Evolutionary conservation across 2,797 vertebrate species (phyloP), one percentile per base, ranked within the genome.

Genomic region (Buphagus erythrorhynchus): DNA sequence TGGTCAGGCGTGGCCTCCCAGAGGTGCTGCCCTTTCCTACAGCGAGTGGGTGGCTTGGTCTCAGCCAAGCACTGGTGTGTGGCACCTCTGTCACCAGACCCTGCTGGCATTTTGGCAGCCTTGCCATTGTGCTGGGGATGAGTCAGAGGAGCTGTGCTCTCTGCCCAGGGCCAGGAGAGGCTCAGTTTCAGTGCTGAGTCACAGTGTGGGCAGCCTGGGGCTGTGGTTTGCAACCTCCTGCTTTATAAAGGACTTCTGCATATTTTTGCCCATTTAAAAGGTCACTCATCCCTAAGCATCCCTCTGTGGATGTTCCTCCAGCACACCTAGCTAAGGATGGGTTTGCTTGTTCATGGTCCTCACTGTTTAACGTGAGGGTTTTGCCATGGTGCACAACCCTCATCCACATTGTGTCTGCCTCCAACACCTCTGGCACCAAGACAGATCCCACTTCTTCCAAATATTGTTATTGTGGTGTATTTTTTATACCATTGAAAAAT

Each of bases 181-280:
- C 80, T 96, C 36, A 1, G 83, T 88, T 91, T 94, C 38, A 1
- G 29, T 26, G 78, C 95, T 96, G 95, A 96, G 86, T 96, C 95
- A 96, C 1, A 1, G 11, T 87, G 81, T 55, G 61, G 87, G 92
- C 86, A 93, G 77, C 67, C 81, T 42, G 65, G 63, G 59, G 68
- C 65, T 66, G 20, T 8, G 8, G 7, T 59, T 75, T 58, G 16
- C 38, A 1, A 62, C 31, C 35, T 85, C n/a, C 52, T 51, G 75
- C n/a, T 83, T 63, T 16, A 5, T 5, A 13, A 38, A 80, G 72
- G 84, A 74, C 42, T 80, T 85, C 2, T 40, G 29, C 52, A 36
- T 61, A 3, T 28, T 89, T 93, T 68, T 75, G 21, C 46, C 18
- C 22, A 0, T 58, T 13, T 42, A 5, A 45, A 90, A 95, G 65